phyloP scores from a whole-genome alignment of 2,113 vertebrate genomes.

The Aptenodytes patagonicus region DNA sequence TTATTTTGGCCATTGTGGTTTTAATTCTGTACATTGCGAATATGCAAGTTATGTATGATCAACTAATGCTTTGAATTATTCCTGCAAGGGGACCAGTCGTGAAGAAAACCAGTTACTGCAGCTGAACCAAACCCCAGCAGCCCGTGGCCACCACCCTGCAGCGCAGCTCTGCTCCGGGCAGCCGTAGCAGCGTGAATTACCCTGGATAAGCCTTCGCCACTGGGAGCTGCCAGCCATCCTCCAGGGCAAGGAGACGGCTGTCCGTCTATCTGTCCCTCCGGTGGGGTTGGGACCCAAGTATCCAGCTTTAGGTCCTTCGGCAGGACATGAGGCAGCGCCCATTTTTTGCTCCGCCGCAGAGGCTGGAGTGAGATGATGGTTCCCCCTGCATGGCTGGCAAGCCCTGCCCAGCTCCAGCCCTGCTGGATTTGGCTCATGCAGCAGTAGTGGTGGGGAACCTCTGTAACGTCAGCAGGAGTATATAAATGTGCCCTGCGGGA shows the following conservation, averaged over 20 bases:
- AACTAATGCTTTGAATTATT: neutral
- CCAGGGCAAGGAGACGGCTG: neutral
- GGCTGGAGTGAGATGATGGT: neutral
- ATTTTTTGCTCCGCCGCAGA: fast-evolving
- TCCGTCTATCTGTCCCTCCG: fast-evolving
- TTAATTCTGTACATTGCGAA: neutral
- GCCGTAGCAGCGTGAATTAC: neutral
- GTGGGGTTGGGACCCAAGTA: neutral
- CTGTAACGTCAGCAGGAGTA: neutral
- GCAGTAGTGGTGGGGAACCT: neutral
- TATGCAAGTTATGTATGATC: fast-evolving
- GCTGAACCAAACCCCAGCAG: neutral
- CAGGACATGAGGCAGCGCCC: neutral
- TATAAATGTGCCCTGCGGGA: neutral
- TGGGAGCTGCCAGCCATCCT: neutral
- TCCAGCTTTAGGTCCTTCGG: neutral
- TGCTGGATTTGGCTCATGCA: neutral
- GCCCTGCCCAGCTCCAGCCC: neutral
- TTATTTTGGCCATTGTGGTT: neutral
- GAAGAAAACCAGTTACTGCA: neutral
- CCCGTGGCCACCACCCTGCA: neutral
- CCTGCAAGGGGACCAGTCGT: neutral
- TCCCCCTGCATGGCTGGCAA: neutral
- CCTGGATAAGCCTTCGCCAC: fast-evolving
- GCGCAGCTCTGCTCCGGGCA: neutral